phyloP scores from a whole-genome alignment of 2,888 invertebrate species.

The Drosophila setosimentum region DNA sequence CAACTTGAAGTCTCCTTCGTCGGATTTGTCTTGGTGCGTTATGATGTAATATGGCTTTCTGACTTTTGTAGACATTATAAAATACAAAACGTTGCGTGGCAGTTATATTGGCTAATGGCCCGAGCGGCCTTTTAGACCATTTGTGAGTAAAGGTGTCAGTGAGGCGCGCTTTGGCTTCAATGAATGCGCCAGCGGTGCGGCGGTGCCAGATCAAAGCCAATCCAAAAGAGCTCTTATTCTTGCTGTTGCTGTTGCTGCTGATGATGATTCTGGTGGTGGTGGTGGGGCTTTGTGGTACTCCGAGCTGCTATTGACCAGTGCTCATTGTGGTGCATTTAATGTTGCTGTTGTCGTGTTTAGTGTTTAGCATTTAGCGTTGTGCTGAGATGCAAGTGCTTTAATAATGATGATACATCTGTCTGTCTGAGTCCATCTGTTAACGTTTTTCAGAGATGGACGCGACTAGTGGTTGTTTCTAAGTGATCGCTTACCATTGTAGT shows the following conservation, averaged over 20 bases:
- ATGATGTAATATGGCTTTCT: conserved; percentile 81
- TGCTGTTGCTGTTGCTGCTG: conserved; percentile 21
- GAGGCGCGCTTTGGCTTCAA: conserved; percentile 62
- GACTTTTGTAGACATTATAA: conserved; percentile 81
- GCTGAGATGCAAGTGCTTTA: conserved; percentile 54
- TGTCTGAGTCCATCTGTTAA: conserved; percentile 13
- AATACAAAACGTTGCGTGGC: conserved; percentile 81
- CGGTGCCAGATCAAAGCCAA: conserved; percentile 75
- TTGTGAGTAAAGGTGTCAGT: conserved; percentile 72
- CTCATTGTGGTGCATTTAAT: conserved; percentile 30
- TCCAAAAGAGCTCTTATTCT: conserved; percentile 65
- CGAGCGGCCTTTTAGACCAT: conserved; percentile 75
- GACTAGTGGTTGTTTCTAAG: conserved; percentile 17
- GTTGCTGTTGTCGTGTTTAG: conserved; percentile 47
- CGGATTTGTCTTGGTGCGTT: conserved; percentile 52
- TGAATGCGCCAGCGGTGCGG: conserved; percentile 61
- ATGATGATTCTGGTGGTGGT: conserved; percentile 17
- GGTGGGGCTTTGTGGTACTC: conserved; percentile 33
- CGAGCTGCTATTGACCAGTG: conserved; percentile 48
- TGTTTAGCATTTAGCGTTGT: conserved; percentile 27
- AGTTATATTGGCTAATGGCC: conserved; percentile 81
- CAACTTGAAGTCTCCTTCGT: conserved; percentile 23
- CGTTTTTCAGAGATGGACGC: conserved; percentile 16
- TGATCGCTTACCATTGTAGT: neutral
- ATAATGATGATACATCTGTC: conserved; percentile 41